These are phyloP conservation scores for Suricata suricatta DNA, from an alignment of 2,113 vertebrate genomes.

Conservation along the genomic window DNA sequence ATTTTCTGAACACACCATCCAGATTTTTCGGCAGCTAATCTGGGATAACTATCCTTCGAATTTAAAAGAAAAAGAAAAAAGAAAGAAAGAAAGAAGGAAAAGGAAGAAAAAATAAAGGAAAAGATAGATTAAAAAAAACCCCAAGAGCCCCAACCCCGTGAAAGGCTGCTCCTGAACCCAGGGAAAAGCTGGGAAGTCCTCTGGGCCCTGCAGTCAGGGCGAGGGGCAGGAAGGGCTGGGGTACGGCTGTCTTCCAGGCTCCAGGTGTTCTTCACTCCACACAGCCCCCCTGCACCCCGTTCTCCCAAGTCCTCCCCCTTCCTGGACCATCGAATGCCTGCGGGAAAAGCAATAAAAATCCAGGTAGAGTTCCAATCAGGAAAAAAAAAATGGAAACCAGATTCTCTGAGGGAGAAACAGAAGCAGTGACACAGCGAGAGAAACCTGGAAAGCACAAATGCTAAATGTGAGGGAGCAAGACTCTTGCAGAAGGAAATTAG, in stretches of 20 bases:
- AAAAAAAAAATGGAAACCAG: constrained; percentile 18
- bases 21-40: background rate
- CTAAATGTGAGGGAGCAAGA: constrained; percentile 1
- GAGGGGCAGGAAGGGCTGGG: background rate
- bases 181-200: background rate
- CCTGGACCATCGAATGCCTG: background rate
- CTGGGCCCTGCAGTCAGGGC: background rate
- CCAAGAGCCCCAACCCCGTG: background rate
- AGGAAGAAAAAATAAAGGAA: background rate
- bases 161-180: background rate
- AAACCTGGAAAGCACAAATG: constrained; percentile 63
- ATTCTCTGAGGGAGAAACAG: constrained; percentile 63
- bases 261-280: background rate
- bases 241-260: background rate
- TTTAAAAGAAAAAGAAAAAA: background rate
- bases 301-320: background rate
- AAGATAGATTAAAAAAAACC: background rate
- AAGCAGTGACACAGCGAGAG: background rate
- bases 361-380: constrained; percentile 17
- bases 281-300: background rate
- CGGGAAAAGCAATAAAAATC: constrained; percentile 17
- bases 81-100: background rate
- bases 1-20: background rate
- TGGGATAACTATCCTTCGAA: background rate
- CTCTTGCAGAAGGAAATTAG: constrained; percentile 56